Conservation (phyloP, 2,888 invertebrate genomes). For the Rapana venosa region DNA sequence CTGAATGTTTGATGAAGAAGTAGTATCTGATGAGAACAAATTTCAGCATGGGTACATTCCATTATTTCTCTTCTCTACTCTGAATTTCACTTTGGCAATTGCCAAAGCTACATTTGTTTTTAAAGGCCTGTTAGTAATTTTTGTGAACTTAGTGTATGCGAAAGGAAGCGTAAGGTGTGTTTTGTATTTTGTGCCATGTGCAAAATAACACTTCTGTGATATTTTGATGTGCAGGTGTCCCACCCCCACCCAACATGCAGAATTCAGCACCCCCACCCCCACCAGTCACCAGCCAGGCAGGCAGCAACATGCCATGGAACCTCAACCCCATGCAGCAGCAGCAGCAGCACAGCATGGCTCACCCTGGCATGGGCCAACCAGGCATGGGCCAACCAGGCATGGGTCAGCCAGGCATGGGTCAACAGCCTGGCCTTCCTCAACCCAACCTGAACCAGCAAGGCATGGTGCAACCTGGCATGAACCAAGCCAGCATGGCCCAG, state of each 20-base stretch:
- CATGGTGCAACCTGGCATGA: background rate
- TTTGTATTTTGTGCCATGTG: background rate
- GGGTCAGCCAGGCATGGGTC: background rate
- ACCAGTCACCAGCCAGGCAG: slow-evolving; percentile 65
- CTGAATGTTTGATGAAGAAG: too few relatives aligned
- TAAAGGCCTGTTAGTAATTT: too few relatives aligned
- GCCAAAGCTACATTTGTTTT: too few relatives aligned
- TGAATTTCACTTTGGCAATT: too few relatives aligned
- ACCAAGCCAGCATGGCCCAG: slow-evolving; percentile 6
- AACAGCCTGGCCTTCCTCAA: background rate
- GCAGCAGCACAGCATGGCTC: slow-evolving; percentile 7
- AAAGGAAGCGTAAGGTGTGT: background rate
- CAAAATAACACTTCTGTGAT: background rate
- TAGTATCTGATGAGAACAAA: too few relatives aligned
- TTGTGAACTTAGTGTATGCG: too few relatives aligned
- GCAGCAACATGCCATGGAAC: slow-evolving; percentile 48
- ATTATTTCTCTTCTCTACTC: too few relatives aligned
- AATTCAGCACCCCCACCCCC: slow-evolving; percentile 75
- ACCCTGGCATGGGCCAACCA: slow-evolving; percentile 2
- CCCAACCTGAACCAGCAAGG: slow-evolving; percentile 32
- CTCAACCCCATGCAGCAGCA: slow-evolving; percentile 42
- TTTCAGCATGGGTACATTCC: too few relatives aligned
- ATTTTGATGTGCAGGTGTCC: slow-evolving; percentile 51
- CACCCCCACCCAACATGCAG: slow-evolving; percentile 81
- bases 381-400: slow-evolving; percentile 31